Base-by-base conservation (phyloP, 2,113 vertebrate genomes). In the Rhegmatorhina hoffmannsi region DNA sequence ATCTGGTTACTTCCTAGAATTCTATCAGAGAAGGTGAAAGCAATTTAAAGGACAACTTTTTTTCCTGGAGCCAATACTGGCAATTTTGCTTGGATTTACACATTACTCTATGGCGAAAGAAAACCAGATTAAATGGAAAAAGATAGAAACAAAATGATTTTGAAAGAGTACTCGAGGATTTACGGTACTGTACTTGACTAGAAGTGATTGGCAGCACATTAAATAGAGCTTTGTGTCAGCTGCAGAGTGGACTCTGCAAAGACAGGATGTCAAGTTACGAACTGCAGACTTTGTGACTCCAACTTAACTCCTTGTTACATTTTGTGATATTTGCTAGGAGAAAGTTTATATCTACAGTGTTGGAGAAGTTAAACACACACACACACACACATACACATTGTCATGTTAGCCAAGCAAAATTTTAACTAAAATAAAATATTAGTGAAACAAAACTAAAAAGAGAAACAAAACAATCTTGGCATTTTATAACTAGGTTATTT, bases 281-380 rank as follows among this genome's bases (percentile, higher is more conserved):
- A 94, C 95, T 92, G 96, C 95, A 98, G 97, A 98, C 97, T 96
- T 94, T 89, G 95, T 11, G 98, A 97, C 98, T 98, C 97, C 96
- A 97, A 80, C 69, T 97, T 96, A 97, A 96, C 93, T 94, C 95
- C 91, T 97, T 97, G 90, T 97, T 97, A 97, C 94, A 89, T 97
- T 97, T 97, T 94, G 82, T 76, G 94, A 97, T 97, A 97, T 97
- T 95, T 97, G 96, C 90, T 91, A 75, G 85, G 86, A 97, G 95
- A 97, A 97, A 96, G 87, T 94, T 97, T 96, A 97, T 97, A 94
- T 94, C 95, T 92, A 70, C 76, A 92, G 86, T 55, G 68, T 80
- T 76, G 89, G 67, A 78, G 75, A 94, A 87, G 95, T 94, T 91
- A 95, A 93, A 97, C 89, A 95, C 81, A 53, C 64, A 66, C 70